These are phyloP conservation scores for Thereuonema tuberculata DNA, from an alignment of 1,140 invertebrate genomes.

Conservation along the genomic window DNA sequence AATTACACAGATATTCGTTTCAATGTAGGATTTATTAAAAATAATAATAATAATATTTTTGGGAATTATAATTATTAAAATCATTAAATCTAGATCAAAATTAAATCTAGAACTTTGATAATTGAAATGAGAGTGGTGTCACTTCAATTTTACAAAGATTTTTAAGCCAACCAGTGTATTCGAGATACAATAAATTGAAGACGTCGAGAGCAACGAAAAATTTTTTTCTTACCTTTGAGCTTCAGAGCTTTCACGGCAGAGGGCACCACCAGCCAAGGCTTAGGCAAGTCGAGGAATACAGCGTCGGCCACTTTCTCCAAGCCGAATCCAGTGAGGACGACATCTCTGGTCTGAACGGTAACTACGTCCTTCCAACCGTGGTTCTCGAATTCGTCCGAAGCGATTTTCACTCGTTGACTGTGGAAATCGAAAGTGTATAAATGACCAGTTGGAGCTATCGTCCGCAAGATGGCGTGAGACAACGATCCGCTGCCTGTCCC, in stretches of 20 bases:
- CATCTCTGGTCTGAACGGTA: conserved; percentile 63
- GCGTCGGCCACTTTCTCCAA: conserved; percentile 69
- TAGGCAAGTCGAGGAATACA: conserved; percentile 91
- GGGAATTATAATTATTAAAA: no score
- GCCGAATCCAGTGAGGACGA: conserved; percentile 74
- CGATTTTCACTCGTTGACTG: conserved; percentile 61
- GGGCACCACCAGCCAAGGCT: conserved; percentile 82
- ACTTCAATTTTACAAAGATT: no score
- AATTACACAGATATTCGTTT: no score
- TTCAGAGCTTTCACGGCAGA: conserved; percentile 48
- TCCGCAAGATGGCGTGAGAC: conserved; percentile 77
- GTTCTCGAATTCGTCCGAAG: conserved; percentile 63
- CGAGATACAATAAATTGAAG: no score
- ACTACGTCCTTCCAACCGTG: conserved; percentile 75
- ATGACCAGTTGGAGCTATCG: conserved; percentile 73
- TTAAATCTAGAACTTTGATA: no score
- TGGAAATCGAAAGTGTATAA: conserved; percentile 97
- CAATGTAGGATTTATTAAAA: no score
- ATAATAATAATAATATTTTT: no score
- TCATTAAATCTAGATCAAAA: no score
- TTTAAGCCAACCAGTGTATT: no score
- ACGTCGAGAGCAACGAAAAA: no score
- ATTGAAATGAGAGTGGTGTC: no score
- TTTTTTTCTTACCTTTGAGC: conserved; percentile 27
- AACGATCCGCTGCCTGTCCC: conserved; percentile 94